Conservation (phyloP, 2,113 vertebrate species). For the Eonycteris spelaea region DNA sequence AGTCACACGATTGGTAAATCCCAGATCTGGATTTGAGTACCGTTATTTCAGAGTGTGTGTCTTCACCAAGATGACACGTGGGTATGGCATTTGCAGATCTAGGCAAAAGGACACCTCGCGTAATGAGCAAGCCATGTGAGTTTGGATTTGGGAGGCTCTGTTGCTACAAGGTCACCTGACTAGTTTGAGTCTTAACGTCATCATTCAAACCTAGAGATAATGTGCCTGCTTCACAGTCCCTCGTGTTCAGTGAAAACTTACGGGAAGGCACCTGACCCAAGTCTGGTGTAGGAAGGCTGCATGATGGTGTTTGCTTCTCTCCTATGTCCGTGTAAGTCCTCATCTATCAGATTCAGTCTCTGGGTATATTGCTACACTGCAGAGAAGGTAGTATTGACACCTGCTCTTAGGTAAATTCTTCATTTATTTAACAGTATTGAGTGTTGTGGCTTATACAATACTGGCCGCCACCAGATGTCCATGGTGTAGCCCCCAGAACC, state of each 20-base stretch:
- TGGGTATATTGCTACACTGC: neutral
- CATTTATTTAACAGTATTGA: neutral
- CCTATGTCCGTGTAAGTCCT: neutral
- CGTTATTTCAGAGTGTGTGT: neutral
- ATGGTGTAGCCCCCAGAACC: neutral
- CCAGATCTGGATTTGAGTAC: neutral
- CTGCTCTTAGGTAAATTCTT: neutral
- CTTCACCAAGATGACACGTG: neutral
- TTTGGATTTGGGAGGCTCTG: neutral
- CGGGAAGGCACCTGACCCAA: neutral
- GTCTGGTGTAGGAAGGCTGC: accelerated
- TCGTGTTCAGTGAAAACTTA: neutral
- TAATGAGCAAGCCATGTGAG: neutral
- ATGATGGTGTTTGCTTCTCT: neutral
- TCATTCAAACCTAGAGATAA: neutral
- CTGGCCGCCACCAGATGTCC: neutral
- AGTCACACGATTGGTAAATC: neutral
- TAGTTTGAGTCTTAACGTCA: neutral
- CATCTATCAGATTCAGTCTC: neutral
- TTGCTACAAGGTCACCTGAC: neutral
- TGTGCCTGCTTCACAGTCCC: neutral
- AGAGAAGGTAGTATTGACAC: neutral
- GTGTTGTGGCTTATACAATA: neutral
- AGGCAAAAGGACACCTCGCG: neutral
- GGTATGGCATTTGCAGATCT: too few relatives aligned